Evolutionary conservation across 1,140 invertebrate genomes (phyloP), one percentile per base, ranked within the genome.

Genomic region (Pachypsylla venusta): DNA sequence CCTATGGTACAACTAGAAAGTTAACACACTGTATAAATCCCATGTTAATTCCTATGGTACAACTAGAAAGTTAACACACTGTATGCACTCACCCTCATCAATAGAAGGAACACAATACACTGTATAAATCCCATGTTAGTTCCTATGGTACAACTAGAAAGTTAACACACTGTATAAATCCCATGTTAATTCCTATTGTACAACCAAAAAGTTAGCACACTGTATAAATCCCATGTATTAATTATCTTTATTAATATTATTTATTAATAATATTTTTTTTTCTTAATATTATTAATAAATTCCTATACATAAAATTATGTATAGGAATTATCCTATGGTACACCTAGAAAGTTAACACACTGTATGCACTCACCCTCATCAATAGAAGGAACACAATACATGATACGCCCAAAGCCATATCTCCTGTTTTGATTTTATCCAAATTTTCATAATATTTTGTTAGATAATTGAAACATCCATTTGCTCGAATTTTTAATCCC

Each of bases 401-500:
- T 4, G 73, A 68, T 1, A 86, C 63, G 14, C 87, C 87, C 67
- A 92, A 75, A 0, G 72, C 66, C 7, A 79, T 77, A 66, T 91
- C 88, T n/a, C 78, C 76, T 12, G 75, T 60, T 62, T 75, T 79
- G 0, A 80, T 78, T 19, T 87, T 73, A 2, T 77, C 68, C 58
- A 89, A 74, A 66, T 82, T 73, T 35, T 70, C 61, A 61, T 77
- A 67, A 57, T 90, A 76, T 73, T 85, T 74, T 25, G 71, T 70
- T 4, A 88, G 63, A 1, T 82, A 81, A 58, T 85, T 81, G 35
- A 88, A 66, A 66, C 89, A 85, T 57, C 82, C 82, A 59, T 79
- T 79, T 0, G 85, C 77, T 22, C 79, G 77, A 63, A 89, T 85
- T 54, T 72, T 77, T 3, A 94, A 68, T 0, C 90, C 90, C 12